Evolutionary conservation across 1,140 invertebrate genomes (phyloP), one percentile per base, ranked within the genome.

Genomic region (Ooceraea biroi): DNA sequence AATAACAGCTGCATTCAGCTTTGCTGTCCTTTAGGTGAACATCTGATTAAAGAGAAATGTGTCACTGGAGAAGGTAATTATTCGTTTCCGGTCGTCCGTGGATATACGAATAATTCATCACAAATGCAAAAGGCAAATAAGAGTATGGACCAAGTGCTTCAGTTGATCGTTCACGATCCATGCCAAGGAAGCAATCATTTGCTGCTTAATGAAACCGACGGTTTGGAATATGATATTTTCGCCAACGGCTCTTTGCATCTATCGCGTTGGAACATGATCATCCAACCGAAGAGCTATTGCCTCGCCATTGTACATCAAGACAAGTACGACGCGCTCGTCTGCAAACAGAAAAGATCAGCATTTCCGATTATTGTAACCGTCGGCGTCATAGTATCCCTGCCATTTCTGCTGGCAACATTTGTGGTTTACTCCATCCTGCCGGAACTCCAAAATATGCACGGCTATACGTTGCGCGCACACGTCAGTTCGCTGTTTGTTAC

Each of bases 361-460:
- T 46, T 66, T 66, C 63, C 41, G 11, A 36, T 4, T 5, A 60
- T 0, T 87, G 77, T 50, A 69, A 72, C 89, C 0, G 22, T 91
- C 1, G 94, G 94, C 30, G 87, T 95, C 72, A 85, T 95, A 61
- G 90, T 95, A 63, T 95, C 95, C 1, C 92, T 95, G 8, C 95
- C 94, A 0, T 95, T 95, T 85, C 89, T 96, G 0, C 41, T 95
- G 1, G 90, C 92, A 1, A 96, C 95, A 0, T 94, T 95, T 3
- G 76, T 93, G 66, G 92, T 95, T 11, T 96, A 96, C 83, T 86
- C 93, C 5, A 89, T 95, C 71, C 91, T 96, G 25, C 94, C 92
- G 0, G 95, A 95, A 65, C 76, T 96, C 7, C 90, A 94, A n/a
- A 95, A 95, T 86, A 94, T 95, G 17, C 95, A 96, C 52, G 95